These are phyloP conservation scores for Leucophenga maculata DNA, from an alignment of 2,888 invertebrate species.

Conservation along the genomic window DNA sequence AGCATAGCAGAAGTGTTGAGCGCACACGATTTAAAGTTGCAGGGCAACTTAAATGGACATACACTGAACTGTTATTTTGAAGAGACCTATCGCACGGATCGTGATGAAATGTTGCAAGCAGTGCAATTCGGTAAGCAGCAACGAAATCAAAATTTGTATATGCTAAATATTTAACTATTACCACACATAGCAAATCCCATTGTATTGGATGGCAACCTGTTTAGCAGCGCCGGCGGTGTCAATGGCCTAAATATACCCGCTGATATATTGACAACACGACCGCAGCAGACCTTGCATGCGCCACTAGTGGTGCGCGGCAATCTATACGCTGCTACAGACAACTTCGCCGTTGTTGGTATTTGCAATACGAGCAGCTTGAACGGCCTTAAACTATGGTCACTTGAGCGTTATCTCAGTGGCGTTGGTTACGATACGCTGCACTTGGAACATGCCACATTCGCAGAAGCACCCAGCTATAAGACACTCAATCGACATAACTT, in stretches of 20 bases:
- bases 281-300: conserved; percentile 48
- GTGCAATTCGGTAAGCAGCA: conserved; percentile 70
- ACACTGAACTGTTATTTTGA: conserved; percentile 71
- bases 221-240: conserved; percentile 37
- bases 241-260: conserved; percentile 71
- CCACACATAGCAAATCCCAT: conserved; percentile 59
- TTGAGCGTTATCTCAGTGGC: conserved; percentile 52
- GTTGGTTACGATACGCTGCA: conserved; percentile 47
- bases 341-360: conserved; percentile 36
- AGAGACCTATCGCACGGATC: conserved; percentile 74
- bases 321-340: conserved; percentile 36
- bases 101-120: conserved; percentile 71
- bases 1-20: conserved; percentile 50
- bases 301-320: conserved; percentile 45
- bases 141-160: not conserved
- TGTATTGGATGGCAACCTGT: conserved; percentile 40
- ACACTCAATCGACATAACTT: conserved; percentile 71
- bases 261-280: conserved; percentile 73
- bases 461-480: conserved; percentile 70
- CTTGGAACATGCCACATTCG: conserved; percentile 72
- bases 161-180: not conserved
- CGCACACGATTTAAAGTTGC: conserved; percentile 49
- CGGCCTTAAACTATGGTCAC: conserved; percentile 47
- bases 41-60: conserved; percentile 71
- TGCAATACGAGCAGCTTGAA: conserved; percentile 57